Conservation (phyloP, 2,888 invertebrate species). For the Epsilonema sp. region DNA sequence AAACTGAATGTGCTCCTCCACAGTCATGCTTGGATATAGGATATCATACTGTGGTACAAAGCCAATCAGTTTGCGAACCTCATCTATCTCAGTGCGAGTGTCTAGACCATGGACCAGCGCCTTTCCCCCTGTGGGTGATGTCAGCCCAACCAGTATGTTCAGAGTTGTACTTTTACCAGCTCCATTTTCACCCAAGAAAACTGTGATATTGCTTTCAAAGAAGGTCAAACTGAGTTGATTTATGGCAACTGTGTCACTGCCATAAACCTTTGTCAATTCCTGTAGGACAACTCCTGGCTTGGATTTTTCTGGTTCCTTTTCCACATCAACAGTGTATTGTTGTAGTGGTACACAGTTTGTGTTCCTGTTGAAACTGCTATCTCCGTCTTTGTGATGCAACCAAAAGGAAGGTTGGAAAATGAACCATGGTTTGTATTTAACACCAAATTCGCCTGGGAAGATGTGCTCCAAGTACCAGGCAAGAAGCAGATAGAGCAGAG, state of each 20-base stretch:
- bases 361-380: slow-evolving; percentile 53
- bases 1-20: slow-evolving; percentile 4
- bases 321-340: slow-evolving; percentile 76
- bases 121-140: neutral
- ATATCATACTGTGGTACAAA: slow-evolving; percentile 6
- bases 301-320: no score
- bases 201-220: slow-evolving; percentile 2
- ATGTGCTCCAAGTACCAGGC: slow-evolving; percentile 65
- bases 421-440: slow-evolving; percentile 53
- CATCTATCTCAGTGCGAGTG: neutral
- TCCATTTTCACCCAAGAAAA: slow-evolving; percentile 6
- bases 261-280: neutral
- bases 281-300: neutral
- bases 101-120: neutral
- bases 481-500: slow-evolving; percentile 49
- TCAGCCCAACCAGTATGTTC: slow-evolving; percentile 4
- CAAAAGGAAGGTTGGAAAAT: slow-evolving; percentile 52
- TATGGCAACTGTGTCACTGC: neutral
- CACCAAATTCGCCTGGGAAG: slow-evolving; percentile 61
- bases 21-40: slow-evolving; percentile 4
- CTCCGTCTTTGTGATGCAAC: slow-evolving; percentile 29
- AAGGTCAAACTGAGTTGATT: neutral
- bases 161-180: slow-evolving; percentile 8
- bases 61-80: neutral
- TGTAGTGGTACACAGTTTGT: slow-evolving; percentile 64